These are phyloP conservation scores for Ashinkailepas kermadecensis DNA, from an alignment of 2,888 invertebrate species.

Conservation along the genomic window DNA sequence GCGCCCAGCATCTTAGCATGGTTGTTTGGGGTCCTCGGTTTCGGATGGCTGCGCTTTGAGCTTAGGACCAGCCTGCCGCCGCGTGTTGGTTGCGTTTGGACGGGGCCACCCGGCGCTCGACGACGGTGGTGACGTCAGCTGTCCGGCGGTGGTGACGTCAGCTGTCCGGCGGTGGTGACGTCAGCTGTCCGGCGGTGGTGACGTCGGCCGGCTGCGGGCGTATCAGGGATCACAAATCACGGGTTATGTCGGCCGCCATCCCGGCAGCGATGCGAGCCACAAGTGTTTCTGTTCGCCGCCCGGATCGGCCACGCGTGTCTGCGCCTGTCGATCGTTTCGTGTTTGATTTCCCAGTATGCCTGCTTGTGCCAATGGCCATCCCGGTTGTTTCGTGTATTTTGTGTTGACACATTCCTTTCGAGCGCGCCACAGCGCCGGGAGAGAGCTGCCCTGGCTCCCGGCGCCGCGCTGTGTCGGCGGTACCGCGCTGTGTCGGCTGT, in stretches of 20 bases:
- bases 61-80: not conserved
- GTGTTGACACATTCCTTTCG: slow-evolving; percentile 8
- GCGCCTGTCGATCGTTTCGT: not conserved
- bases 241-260: not conserved
- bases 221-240: slow-evolving; percentile 5
- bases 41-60: slow-evolving; percentile 1
- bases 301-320: not conserved
- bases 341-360: not conserved
- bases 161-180: no score
- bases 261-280: not conserved
- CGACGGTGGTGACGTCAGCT: no score
- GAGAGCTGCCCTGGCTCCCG: not conserved
- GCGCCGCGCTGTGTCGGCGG: no score
- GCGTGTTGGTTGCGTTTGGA: not conserved
- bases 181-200: no score
- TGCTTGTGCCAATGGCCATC: slow-evolving; percentile 7
- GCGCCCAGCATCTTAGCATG: not conserved
- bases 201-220: not conserved
- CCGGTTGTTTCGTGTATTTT: not conserved
- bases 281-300: not conserved
- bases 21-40: not conserved
- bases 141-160: no score
- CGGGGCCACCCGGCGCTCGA: not conserved
- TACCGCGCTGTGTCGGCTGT: no score
- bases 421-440: not conserved